phyloP scores from a whole-genome alignment of 2,113 vertebrate species.

The Leptobrachium ailaonicum region DNA sequence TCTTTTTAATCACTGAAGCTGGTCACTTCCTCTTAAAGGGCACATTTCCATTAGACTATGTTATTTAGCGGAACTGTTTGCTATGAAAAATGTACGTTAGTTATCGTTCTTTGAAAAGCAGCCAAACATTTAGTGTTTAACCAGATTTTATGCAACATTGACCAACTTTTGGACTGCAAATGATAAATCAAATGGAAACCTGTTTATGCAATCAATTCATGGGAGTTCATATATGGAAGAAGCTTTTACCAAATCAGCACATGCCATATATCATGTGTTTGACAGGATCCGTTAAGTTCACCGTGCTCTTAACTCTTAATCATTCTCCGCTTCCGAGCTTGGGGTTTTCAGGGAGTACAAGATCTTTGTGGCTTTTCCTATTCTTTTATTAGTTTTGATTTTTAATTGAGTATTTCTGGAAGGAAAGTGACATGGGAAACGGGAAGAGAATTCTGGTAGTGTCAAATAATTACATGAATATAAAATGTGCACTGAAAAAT shows the following conservation, averaged over 20 bases:
- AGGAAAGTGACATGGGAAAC: no score
- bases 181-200: constrained; percentile 40
- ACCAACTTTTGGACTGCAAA: constrained; percentile 58
- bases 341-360: not conserved
- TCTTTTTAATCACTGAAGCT: constrained; percentile 19
- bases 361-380: no score
- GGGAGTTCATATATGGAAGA: constrained; percentile 36
- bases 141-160: constrained; percentile 52
- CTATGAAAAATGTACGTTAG: constrained; percentile 58
- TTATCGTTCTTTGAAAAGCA: constrained; percentile 56
- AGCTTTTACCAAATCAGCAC: constrained; percentile 48
- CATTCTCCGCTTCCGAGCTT: constrained; percentile 2
- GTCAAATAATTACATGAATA: no score
- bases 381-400: no score
- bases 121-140: constrained; percentile 50
- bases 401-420: no score
- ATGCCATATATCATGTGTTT: constrained; percentile 34
- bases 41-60: constrained; percentile 53
- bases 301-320: constrained; percentile 31
- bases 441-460: no score
- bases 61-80: constrained; percentile 34
- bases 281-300: constrained; percentile 36
- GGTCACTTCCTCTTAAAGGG: constrained; percentile 40
- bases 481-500: no score
- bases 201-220: constrained; percentile 38